Evolutionary conservation across 2,797 vertebrate species (phyloP).

Genomic region (Crocidura indochinensis): DNA sequence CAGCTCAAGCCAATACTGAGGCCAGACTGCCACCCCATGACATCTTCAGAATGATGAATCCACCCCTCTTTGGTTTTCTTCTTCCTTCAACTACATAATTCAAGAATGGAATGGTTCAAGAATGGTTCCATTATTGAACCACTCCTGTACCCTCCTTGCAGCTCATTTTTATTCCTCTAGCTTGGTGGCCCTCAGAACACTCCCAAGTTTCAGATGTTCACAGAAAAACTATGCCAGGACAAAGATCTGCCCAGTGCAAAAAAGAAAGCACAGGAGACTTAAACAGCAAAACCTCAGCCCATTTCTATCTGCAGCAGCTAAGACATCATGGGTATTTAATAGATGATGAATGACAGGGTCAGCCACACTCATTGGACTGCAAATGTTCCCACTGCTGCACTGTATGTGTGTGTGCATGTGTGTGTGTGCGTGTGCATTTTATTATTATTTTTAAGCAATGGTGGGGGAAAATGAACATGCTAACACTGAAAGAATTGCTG

Average conservation of each 20-base stretch:
- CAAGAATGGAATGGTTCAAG: background rate
- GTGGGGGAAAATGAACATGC: background rate
- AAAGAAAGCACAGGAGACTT: background rate
- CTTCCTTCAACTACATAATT: conserved; percentile 69
- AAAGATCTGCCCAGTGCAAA: background rate
- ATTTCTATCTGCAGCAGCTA: background rate
- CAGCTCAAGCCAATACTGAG: conserved; percentile 27
- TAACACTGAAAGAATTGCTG: conserved; percentile 9
- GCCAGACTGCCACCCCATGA: conserved; percentile 61
- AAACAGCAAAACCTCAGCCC: background rate
- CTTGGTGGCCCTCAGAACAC: conserved; percentile 50
- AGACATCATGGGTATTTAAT: conserved; percentile 12
- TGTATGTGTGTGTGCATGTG: background rate
- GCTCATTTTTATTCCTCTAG: conserved; percentile 72
- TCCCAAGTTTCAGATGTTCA: conserved; percentile 41
- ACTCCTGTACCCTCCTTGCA: background rate
- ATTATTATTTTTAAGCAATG: conserved; percentile 45
- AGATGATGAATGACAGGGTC: conserved; percentile 28
- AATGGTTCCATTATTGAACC: background rate
- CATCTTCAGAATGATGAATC: conserved; percentile 61
- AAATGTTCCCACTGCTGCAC: background rate
- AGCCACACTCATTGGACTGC: background rate
- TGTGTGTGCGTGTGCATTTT: background rate
- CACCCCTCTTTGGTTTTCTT: conserved; percentile 57
- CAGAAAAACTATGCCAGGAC: conserved; percentile 58